Base-by-base conservation (phyloP, 2,113 vertebrate genomes). In the Vanacampus margaritifer region DNA sequence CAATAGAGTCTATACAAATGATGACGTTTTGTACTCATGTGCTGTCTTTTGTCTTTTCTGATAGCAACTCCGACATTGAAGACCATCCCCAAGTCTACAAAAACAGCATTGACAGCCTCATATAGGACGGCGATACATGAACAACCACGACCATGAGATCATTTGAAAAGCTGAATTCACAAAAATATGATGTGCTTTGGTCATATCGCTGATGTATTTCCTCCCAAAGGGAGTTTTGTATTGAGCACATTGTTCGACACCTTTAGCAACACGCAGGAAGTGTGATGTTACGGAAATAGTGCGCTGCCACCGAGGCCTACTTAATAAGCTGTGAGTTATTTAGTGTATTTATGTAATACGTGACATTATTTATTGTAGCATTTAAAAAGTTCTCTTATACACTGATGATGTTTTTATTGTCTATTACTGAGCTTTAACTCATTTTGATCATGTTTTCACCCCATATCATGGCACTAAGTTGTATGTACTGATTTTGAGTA, bases 41-140 rank as follows among this genome's bases (percentile, higher is more conserved):
- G 28, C 14, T 24, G 28, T 54, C 63, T 50, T 67, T 41, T 73
- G 0, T 59, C 5, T 79, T 57, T 41, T 64, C 28, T 79, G 64
- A 23, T 74, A 92, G 89, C 69, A 84, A 67, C 72, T 85, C 86
- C 0, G 84, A 91, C 35, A 80, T 81, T 0, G 85, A 89, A 0
- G 37, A 35, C 9, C 83, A 86, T 0, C 79, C 72, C n/a, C 84
- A 90, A 51, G 26, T 69, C 57, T 91, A 91, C 86, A 92, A 75
- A 76, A 92, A 72, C 81, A 90, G 89, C 71, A 68, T 54, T 3
- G 90, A 90, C 73, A 91, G 89, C 73, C 87, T 91, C 60, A 68
- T 93, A 21, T 91, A 91, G 67, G 46, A 17, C 6, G 24, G n/a
- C 1, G 43, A 48, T 56, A 65, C 7, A 16, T 28, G 2, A 13